Evolutionary conservation across 2,797 vertebrate species (phyloP).

Genomic region (Odontamblyopus rebecca): DNA sequence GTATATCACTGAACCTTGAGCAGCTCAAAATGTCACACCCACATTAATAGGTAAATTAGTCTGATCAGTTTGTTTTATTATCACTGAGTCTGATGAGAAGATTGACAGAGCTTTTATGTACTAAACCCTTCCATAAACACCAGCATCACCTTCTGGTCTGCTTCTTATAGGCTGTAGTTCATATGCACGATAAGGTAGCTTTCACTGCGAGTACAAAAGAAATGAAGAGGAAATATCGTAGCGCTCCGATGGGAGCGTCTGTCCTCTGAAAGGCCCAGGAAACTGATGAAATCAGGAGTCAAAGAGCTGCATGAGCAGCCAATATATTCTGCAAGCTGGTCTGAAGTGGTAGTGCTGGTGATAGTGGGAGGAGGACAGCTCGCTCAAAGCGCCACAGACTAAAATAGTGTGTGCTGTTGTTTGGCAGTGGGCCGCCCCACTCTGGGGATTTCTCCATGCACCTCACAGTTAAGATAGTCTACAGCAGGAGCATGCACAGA

Average conservation of each 20-base stretch:
- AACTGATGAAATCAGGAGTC: constrained; percentile 43
- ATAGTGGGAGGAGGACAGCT: constrained; percentile 12
- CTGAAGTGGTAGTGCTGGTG: constrained; percentile 21
- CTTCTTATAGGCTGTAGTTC: constrained; percentile 14
- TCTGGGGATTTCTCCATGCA: constrained; percentile 38
- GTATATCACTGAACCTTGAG: neutral
- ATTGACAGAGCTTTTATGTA: constrained; percentile 8
- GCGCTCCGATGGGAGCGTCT: constrained; percentile 15
- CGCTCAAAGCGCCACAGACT: constrained; percentile 21
- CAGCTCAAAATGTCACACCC: too few species aligned
- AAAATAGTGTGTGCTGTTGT: constrained; percentile 48
- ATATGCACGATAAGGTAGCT: constrained; percentile 24
- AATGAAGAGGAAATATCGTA: constrained; percentile 40
- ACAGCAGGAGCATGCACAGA: constrained; percentile 19
- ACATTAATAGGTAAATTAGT: neutral
- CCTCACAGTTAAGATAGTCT: constrained; percentile 37
- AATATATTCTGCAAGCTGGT: constrained; percentile 20
- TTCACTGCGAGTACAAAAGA: constrained; percentile 27
- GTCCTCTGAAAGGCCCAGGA: constrained; percentile 22
- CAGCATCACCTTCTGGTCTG: neutral
- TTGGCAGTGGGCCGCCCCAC: constrained; percentile 28
- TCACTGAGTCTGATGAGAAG: neutral
- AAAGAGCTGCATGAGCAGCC: constrained; percentile 29
- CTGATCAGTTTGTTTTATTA: neutral
- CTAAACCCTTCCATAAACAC: neutral